phyloP scores from a whole-genome alignment of 2,888 invertebrate species.

The Polydesmus complanatus region DNA sequence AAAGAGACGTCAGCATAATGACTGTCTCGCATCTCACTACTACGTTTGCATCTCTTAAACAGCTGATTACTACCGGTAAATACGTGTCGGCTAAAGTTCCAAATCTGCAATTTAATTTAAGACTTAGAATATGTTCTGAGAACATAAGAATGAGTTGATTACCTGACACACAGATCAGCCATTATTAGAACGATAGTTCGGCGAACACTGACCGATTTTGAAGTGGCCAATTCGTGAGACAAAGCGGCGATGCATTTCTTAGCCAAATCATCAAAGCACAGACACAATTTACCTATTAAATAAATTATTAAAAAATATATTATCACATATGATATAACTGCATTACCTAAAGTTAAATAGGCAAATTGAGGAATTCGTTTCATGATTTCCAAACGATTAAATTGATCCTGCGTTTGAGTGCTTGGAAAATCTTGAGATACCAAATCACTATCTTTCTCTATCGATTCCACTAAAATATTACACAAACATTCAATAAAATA shows the following conservation, averaged over 20 bases:
- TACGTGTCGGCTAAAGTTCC: conserved; percentile 53
- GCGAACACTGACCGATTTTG: conserved; percentile 41
- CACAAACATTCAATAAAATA: neutral
- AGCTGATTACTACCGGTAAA: conserved; percentile 47
- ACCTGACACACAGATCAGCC: conserved; percentile 50
- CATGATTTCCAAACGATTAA: neutral
- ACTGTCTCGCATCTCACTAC: conserved; percentile 51
- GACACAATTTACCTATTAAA: neutral
- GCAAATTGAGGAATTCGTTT: neutral
- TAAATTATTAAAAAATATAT: neutral
- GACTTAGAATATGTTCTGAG: too few relatives aligned
- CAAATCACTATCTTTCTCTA: neutral
- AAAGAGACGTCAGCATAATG: conserved; percentile 48
- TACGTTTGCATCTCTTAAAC: conserved; percentile 43
- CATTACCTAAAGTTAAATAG: neutral
- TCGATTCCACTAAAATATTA: neutral
- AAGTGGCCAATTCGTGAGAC: conserved; percentile 42
- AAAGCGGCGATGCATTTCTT: conserved; percentile 47
- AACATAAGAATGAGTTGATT: conserved; percentile 3
- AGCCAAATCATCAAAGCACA: conserved; percentile 39
- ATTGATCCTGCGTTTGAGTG: neutral
- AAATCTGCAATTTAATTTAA: too few relatives aligned
- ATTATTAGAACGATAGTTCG: conserved; percentile 51
- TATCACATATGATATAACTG: too few relatives aligned
- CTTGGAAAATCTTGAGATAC: neutral